Evolutionary conservation across 2,797 vertebrate species (phyloP).

Genomic region (Chromobotia macracanthus): DNA sequence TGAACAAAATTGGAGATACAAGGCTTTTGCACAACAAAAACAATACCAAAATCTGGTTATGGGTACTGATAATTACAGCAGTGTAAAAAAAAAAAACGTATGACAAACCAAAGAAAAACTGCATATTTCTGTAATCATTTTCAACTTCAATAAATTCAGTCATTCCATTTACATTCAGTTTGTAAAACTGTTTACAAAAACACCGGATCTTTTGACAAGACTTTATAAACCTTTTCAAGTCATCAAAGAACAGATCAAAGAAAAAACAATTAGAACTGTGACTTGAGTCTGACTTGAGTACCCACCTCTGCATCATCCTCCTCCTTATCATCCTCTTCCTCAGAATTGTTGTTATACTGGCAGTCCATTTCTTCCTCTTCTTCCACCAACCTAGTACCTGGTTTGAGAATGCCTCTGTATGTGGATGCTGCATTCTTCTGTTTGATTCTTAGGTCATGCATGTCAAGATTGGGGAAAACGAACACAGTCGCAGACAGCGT

Average conservation of each 20-base stretch:
- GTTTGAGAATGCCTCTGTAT: neutral
- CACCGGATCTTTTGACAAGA: neutral
- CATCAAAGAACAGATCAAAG: neutral
- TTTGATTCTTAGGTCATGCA: neutral
- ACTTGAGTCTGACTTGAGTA: neutral
- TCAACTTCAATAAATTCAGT: no score
- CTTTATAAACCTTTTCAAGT: neutral
- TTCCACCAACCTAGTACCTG: neutral
- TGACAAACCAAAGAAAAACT: no score
- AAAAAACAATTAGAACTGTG: neutral
- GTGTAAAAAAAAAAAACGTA: no score
- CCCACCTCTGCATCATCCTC: neutral
- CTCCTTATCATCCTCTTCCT: neutral
- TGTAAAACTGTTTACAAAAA: neutral
- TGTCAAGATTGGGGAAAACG: no score
- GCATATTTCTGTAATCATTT: no score
- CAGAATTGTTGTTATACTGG: neutral
- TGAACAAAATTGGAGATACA: no score
- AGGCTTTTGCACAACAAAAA: no score
- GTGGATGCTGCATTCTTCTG: conserved; percentile 10
- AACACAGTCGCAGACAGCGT: no score
- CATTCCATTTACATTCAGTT: no score
- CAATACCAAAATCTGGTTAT: no score
- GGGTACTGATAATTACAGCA: no score
- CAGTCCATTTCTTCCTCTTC: conserved; percentile 4